Base-by-base conservation (phyloP, 2,797 vertebrate species). In the Danio jaintianensis region DNA sequence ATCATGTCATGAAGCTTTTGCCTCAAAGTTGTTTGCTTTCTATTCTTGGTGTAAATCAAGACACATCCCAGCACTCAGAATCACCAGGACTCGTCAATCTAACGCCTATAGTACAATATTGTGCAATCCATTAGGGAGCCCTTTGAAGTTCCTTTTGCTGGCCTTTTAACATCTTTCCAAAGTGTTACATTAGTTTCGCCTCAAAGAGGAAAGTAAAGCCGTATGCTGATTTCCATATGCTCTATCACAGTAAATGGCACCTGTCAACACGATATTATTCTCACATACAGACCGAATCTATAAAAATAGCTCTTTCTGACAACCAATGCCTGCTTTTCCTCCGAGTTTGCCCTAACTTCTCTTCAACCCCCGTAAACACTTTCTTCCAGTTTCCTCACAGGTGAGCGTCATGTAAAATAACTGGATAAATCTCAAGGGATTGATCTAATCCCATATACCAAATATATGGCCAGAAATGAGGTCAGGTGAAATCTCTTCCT, bases 401-500 rank as follows among this genome's bases (percentile, higher is more conserved):
- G 77, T 79, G 67, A 55, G 15, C 9, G 13, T 59, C 69, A 64
- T 62, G 56, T 70, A 64, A 50, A 69, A 70, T 61, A 68, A 38
- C 56, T 50, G 64, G 22, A 73, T 45, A 40, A n/a, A 58, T 52
- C 80, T 78, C 36, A 58, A 22, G 73, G 62, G 69, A 70, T 80
- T 75, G 0, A 61, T 71, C 78, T 61, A 78, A 78, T 78, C 59
- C 77, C 40, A 58, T 83, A 80, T 82, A 52, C 74, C 53, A 64
- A 62, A 70, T 72, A 66, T 74, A 74, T 72, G 83, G 64, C 61
- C 70, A 66, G 67, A 80, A 86, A 84, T 56, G 45, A 75, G 74
- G 82, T 84, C 82, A 86, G 78, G 47, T 59, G 22, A 73, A 86
- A 82, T 84, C 63, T 73, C 73, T 73, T 77, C 55, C 73, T 82